These are phyloP conservation scores for Malthinus flaveolus DNA, from an alignment of 2,888 invertebrate genomes.

Conservation along the genomic window DNA sequence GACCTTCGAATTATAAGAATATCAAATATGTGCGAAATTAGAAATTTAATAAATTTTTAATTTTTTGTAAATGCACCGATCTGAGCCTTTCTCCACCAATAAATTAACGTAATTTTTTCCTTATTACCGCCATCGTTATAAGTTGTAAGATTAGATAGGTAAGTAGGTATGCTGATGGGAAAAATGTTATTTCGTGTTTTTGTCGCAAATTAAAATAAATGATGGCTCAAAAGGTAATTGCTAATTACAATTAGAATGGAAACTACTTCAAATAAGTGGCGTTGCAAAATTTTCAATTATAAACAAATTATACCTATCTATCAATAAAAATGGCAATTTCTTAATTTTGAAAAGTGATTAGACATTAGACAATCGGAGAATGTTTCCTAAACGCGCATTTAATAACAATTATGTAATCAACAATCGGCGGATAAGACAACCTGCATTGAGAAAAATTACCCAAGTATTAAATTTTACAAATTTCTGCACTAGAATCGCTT, in stretches of 20 bases:
- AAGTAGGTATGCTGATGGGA: too few species aligned
- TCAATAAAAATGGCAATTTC: constrained; percentile 6
- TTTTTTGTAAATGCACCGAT: too few species aligned
- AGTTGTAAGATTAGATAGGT: too few species aligned
- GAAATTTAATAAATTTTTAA: too few species aligned
- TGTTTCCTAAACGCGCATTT: not conserved
- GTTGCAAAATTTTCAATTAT: constrained; percentile 3
- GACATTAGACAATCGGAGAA: not conserved
- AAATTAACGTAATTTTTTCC: too few species aligned
- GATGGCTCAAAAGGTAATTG: not conserved
- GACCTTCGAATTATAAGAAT: not conserved
- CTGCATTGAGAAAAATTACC: not conserved
- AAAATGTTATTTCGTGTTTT: too few species aligned
- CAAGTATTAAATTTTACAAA: not conserved
- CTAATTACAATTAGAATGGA: not conserved
- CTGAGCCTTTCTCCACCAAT: too few species aligned
- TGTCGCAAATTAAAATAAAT: not conserved
- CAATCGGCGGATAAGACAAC: not conserved
- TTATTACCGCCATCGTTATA: too few species aligned
- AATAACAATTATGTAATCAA: constrained; percentile 4
- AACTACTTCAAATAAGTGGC: too few species aligned
- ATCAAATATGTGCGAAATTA: too few species aligned
- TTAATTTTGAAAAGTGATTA: not conserved
- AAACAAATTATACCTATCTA: not conserved
- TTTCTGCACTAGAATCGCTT: constrained; percentile 6